Evolutionary conservation across 2,113 vertebrate species (phyloP).

Genomic region (Mus pahari): DNA sequence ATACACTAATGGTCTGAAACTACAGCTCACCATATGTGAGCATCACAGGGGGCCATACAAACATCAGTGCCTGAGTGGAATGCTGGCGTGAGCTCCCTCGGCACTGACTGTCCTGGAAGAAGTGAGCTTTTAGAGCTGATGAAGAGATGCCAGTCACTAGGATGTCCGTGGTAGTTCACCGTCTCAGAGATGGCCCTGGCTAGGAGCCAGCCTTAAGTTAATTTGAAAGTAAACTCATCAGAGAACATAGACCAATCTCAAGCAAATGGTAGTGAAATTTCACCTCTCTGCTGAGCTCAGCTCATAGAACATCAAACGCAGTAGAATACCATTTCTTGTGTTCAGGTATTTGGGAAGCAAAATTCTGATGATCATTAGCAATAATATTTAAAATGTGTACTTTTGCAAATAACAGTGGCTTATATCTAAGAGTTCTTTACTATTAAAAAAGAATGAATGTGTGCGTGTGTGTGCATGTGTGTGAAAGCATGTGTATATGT

Average conservation of each 20-base stretch:
- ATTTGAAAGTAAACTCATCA: neutral
- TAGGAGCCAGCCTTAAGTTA: neutral
- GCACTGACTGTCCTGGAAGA: neutral
- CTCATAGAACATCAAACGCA: fast-evolving
- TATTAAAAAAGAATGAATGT: neutral
- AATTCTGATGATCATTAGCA: neutral
- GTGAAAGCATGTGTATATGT: neutral
- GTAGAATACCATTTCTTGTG: neutral
- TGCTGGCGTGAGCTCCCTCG: neutral
- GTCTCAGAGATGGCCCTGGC: neutral
- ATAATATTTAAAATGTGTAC: neutral
- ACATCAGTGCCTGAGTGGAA: neutral
- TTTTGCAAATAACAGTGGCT: neutral
- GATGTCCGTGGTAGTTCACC: neutral
- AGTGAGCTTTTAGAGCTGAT: neutral
- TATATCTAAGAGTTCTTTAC: neutral
- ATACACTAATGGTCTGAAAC: neutral
- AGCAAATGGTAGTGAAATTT: neutral
- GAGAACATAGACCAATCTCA: neutral
- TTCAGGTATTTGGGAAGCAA: neutral
- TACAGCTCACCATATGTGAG: neutral
- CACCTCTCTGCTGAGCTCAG: neutral
- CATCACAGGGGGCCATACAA: neutral
- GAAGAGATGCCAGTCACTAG: neutral
- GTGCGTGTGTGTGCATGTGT: neutral